Conservation (phyloP, 2,113 vertebrate genomes). For the Leuciscus idus region DNA sequence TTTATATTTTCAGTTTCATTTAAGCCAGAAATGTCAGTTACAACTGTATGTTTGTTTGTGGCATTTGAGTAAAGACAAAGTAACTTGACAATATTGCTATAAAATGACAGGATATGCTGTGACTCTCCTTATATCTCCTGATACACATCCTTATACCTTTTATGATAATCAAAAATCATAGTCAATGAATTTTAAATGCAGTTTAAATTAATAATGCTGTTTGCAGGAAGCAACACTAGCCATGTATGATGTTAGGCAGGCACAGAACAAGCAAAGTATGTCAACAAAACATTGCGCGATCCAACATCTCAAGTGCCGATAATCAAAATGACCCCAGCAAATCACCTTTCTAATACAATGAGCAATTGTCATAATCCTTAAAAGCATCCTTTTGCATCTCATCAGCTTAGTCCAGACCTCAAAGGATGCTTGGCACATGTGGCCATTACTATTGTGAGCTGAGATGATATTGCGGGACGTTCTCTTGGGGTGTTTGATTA, state of each 20-base stretch:
- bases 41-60: not conserved
- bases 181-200: not conserved
- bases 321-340: conserved; percentile 68
- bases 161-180: not conserved
- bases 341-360: conserved; percentile 68
- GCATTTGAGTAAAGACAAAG: not conserved
- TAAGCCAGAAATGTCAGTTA: not conserved
- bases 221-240: not conserved
- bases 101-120: not conserved
- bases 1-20: not conserved
- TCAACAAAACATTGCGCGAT: conserved; percentile 30
- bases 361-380: conserved; percentile 74
- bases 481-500: conserved; percentile 36
- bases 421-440: conserved; percentile 62
- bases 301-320: conserved; percentile 63
- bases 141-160: not conserved
- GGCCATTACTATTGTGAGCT: conserved; percentile 57
- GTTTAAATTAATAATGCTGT: not conserved
- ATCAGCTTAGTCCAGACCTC: conserved; percentile 64
- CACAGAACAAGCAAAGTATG: conserved; percentile 56
- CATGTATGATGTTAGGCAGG: conserved; percentile 42
- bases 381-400: conserved; percentile 66
- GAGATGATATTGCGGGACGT: conserved; percentile 2
- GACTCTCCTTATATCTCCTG: too few relatives aligned
- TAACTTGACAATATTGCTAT: not conserved